Conservation (phyloP, 1,140 invertebrate genomes). For the Rhizoglyphus robini region DNA sequence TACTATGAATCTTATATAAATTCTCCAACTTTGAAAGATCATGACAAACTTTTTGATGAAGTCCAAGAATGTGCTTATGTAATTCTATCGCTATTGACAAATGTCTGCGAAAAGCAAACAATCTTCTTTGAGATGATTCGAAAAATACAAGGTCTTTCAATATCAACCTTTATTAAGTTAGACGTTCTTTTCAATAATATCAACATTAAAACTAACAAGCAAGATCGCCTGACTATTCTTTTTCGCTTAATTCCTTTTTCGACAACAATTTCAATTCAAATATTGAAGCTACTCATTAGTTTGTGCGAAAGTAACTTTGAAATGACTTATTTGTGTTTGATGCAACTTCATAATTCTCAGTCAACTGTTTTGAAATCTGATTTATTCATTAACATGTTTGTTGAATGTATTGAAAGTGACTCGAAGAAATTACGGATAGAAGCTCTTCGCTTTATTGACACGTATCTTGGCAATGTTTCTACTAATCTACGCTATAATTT, state of each 20-base stretch:
- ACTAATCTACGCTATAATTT: constrained; percentile 54
- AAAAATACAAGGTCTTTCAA: constrained; percentile 17
- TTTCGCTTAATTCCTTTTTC: constrained; percentile 18
- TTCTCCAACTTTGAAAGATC: not conserved
- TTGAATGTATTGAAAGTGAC: constrained; percentile 68
- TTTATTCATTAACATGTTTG: constrained; percentile 51
- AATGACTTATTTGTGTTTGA: constrained; percentile 17
- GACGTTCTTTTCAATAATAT: constrained; percentile 21
- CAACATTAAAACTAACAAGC: constrained; percentile 16
- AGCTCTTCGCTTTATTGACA: constrained; percentile 20
- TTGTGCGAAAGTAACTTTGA: constrained; percentile 13
- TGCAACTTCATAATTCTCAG: constrained; percentile 19
- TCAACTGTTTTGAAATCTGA: constrained; percentile 16
- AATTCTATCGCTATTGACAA: constrained; percentile 18
- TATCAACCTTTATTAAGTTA: constrained; percentile 18
- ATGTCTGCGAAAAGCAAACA: constrained; percentile 18
- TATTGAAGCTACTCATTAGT: constrained; percentile 18
- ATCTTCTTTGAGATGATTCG: constrained; percentile 20
- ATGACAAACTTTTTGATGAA: not conserved
- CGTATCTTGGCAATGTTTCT: constrained; percentile 6
- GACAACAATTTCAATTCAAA: constrained; percentile 12
- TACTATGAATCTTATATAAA: not conserved
- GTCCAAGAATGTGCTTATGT: constrained; percentile 16
- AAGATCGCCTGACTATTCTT: constrained; percentile 22
- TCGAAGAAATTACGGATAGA: constrained; percentile 32